Percentiles rank a stretch among this genome's conserved stretches.
phyloP scores from a whole-genome alignment of 2,888 invertebrate genomes.

The Stictocephala bisonia region DNA sequence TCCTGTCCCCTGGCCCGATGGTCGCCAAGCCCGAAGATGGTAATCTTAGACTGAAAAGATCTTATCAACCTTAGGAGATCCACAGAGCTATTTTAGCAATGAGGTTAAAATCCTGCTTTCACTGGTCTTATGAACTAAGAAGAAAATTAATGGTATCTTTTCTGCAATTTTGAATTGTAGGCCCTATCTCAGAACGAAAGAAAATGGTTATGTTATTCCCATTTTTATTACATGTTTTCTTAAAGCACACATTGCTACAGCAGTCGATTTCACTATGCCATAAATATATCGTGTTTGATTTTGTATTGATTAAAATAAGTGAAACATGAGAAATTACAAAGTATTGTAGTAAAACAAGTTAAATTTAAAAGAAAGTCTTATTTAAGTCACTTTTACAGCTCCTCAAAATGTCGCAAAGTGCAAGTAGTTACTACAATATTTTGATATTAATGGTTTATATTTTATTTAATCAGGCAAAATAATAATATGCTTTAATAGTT shows the following conservation, averaged over 20 bases:
- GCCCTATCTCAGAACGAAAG: no score
- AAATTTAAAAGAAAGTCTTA: not conserved
- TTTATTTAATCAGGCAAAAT: not conserved
- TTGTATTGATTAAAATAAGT: not conserved
- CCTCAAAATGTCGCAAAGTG: not conserved
- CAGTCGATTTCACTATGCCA: not conserved
- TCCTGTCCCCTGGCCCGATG: slow-evolving; percentile 56
- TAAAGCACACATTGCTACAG: no score
- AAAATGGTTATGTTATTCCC: no score
- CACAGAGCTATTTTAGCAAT: no score
- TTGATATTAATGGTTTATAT: not conserved
- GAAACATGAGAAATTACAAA: not conserved
- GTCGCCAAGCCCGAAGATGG: no score
- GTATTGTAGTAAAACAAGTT: not conserved
- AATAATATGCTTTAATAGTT: not conserved
- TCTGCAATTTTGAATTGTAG: no score
- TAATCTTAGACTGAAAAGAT: no score
- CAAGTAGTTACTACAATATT: not conserved
- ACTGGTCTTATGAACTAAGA: no score
- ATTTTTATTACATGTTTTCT: no score
- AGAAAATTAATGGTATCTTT: no score
- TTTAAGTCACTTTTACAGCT: not conserved
- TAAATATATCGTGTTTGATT: not conserved
- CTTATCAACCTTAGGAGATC: no score
- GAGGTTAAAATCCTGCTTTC: no score